These are phyloP conservation scores for Pyrgilauda ruficollis DNA, from an alignment of 2,113 vertebrate species.

Conservation along the genomic window DNA sequence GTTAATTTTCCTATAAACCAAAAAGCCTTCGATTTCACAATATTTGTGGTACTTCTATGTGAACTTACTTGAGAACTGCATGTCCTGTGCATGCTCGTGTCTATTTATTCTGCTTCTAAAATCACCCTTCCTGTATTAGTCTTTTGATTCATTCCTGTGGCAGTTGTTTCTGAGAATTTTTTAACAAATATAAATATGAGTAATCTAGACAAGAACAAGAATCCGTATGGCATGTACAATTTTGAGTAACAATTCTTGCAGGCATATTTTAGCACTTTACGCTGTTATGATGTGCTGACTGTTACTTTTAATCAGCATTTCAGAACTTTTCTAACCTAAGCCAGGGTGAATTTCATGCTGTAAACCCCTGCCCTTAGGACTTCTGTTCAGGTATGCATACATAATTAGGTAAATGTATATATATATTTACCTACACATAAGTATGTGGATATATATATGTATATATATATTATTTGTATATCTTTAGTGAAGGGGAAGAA, in stretches of 20 bases:
- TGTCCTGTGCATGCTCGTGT: background rate
- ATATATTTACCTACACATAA: background rate
- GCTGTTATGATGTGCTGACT: background rate
- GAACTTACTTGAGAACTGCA: background rate
- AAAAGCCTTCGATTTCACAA: background rate
- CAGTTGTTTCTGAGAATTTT: conserved; percentile 18
- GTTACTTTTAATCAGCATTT: background rate
- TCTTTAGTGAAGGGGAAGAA: background rate
- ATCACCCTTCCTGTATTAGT: background rate
- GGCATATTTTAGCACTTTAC: background rate
- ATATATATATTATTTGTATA: background rate
- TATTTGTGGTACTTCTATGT: background rate
- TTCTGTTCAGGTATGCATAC: background rate
- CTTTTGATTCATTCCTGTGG: background rate
- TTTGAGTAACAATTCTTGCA: background rate
- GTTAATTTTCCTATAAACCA: background rate
- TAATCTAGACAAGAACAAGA: background rate
- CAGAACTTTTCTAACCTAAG: background rate
- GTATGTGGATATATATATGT: background rate
- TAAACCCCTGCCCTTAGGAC: background rate
- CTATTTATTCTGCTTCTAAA: background rate
- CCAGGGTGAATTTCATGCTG: background rate
- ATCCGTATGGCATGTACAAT: background rate
- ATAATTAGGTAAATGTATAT: background rate
- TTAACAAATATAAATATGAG: background rate